Evolutionary conservation across 2,113 vertebrate species (phyloP).

Genomic region (Pan paniscus): DNA sequence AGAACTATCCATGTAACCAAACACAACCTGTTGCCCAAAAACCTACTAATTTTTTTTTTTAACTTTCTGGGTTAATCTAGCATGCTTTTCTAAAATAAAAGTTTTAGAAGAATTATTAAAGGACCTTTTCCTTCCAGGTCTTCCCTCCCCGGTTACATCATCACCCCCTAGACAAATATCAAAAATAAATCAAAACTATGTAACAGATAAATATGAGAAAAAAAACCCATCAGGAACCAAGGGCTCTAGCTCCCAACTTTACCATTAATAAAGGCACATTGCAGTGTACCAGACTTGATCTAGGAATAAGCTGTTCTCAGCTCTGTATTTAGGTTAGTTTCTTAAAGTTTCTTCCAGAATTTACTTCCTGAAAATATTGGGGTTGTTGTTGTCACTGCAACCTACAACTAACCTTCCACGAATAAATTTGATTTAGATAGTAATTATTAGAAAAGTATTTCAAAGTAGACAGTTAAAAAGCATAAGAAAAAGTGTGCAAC

Average conservation of each 20-base stretch:
- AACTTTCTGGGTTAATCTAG: not conserved
- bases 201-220: not conserved
- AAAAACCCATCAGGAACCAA: not conserved
- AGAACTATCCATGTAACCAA: too few relatives aligned
- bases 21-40: too few relatives aligned
- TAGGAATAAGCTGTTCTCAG: not conserved
- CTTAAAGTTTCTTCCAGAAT: not conserved
- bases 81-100: conserved; percentile 13
- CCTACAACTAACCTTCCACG: not conserved
- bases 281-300: not conserved
- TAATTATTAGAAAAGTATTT: conserved; percentile 10
- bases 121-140: not conserved
- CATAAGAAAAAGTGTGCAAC: not conserved
- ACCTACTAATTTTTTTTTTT: too few relatives aligned
- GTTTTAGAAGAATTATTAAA: not conserved
- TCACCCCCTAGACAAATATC: not conserved
- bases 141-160: not conserved
- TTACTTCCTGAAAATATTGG: not conserved
- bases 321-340: not conserved
- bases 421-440: not conserved
- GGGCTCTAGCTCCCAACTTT: not conserved
- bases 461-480: not conserved
- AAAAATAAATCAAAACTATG: not conserved
- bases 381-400: not conserved
- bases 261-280: not conserved